Percentiles rank a stretch among this genome's conserved stretches.
Conservation (phyloP, 1,140 invertebrate species). For the Drosophila athabasca region DNA sequence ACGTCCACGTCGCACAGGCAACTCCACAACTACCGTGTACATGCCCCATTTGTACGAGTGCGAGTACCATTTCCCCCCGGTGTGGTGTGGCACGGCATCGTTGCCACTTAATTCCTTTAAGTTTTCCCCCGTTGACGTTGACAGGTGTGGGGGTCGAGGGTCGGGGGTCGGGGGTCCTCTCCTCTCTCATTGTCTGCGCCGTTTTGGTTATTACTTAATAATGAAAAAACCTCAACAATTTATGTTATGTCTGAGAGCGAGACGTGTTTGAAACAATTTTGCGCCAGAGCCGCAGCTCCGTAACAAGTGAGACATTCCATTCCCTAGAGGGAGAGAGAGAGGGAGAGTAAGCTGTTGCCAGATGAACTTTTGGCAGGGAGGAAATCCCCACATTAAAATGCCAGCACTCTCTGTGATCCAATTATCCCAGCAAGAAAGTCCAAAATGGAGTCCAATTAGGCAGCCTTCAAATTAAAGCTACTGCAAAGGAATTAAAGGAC, state of each 20-base stretch:
- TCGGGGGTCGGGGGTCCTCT: conserved; percentile 1
- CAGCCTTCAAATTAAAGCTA: too few relatives aligned
- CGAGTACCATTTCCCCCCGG: too few relatives aligned
- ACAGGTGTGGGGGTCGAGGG: background rate
- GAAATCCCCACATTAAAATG: too few relatives aligned
- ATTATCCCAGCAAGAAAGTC: too few relatives aligned
- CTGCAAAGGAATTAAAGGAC: too few relatives aligned
- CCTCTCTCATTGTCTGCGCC: conserved; percentile 68
- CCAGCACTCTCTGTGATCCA: too few relatives aligned
- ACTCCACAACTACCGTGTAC: background rate
- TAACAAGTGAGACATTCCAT: conserved; percentile 13
- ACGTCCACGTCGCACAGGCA: background rate
- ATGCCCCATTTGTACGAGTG: background rate
- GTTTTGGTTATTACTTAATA: conserved; percentile 70
- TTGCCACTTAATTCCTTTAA: conserved; percentile 69
- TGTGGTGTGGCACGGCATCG: conserved; percentile 24
- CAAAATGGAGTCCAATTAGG: too few relatives aligned
- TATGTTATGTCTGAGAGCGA: conserved; percentile 57
- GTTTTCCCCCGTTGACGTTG: conserved; percentile 58
- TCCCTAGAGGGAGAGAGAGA: too few relatives aligned
- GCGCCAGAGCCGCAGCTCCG: conserved; percentile 25
- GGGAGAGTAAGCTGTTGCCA: too few relatives aligned
- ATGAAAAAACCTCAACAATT: conserved; percentile 70
- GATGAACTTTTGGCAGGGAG: too few relatives aligned
- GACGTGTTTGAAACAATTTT: conserved; percentile 72